Conservation (phyloP, 2,888 invertebrate species). For the Leptopilina syphax region DNA sequence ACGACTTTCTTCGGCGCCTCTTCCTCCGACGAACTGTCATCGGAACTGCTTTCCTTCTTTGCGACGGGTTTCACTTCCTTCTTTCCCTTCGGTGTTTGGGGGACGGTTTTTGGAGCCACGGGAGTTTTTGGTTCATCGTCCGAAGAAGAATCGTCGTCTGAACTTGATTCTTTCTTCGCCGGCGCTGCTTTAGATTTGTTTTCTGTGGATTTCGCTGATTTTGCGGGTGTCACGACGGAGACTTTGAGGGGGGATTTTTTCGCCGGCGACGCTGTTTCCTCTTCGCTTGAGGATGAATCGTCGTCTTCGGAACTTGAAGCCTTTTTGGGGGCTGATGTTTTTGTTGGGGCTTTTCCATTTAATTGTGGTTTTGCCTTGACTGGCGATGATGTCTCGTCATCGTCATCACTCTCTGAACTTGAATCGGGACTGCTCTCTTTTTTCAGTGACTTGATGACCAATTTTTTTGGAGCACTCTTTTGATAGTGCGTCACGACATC, state of each 20-base stretch:
- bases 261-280: conserved; percentile 55
- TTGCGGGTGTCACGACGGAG: conserved; percentile 44
- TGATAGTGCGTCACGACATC: conserved; percentile 81
- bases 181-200: neutral
- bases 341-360: conserved; percentile 62
- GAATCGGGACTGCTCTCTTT: conserved; percentile 72
- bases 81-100: neutral
- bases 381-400: conserved; percentile 66
- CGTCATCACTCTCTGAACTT: conserved; percentile 72
- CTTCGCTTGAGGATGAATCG: conserved; percentile 64
- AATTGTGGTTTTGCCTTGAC: conserved; percentile 56
- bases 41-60: conserved; percentile 57
- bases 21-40: conserved; percentile 69
- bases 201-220: conserved; percentile 52
- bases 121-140: neutral
- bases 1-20: conserved; percentile 49
- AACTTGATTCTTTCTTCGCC: conserved; percentile 43
- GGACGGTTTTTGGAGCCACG: too few relatives aligned
- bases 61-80: neutral
- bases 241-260: conserved; percentile 33
- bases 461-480: conserved; percentile 77
- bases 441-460: conserved; percentile 69
- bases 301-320: conserved; percentile 65
- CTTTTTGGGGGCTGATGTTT: conserved; percentile 56
- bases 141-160: conserved; percentile 33